Conservation (phyloP, 2,888 invertebrate species). For the Trissoscelio sp. region DNA sequence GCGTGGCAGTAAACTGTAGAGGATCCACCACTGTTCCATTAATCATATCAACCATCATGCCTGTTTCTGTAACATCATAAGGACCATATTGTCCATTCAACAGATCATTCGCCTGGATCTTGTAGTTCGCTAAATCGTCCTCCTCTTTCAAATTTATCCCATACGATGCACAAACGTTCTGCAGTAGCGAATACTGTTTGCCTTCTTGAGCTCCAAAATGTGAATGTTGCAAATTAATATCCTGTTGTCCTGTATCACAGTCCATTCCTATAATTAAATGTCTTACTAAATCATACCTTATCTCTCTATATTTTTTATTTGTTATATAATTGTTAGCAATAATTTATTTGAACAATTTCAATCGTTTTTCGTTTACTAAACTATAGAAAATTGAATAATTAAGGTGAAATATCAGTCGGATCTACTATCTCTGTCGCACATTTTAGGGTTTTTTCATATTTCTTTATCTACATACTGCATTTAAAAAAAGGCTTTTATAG, state of each 20-base stretch:
- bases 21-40: constrained; percentile 91
- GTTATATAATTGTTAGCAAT: no score
- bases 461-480: no score
- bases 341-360: no score
- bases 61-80: constrained; percentile 88
- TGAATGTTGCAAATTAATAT: constrained; percentile 83
- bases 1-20: constrained; percentile 91
- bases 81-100: constrained; percentile 85
- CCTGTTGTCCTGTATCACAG: constrained; percentile 89
- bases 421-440: no score
- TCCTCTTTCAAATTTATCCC: constrained; percentile 90
- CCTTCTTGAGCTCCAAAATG: constrained; percentile 83
- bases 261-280: constrained; percentile 87
- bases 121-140: constrained; percentile 89
- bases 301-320: no score
- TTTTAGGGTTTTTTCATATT: no score
- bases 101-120: constrained; percentile 88
- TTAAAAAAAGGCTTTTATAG: no score
- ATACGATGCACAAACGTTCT: constrained; percentile 91
- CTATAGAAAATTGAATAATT: no score
- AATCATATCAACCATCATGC: constrained; percentile 93
- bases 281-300: constrained; percentile 45
- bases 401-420: no score
- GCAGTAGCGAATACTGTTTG: constrained; percentile 91
- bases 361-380: no score